These are phyloP conservation scores for Lordiphosa collinella DNA, from an alignment of 1,140 invertebrate genomes.

Conservation along the genomic window DNA sequence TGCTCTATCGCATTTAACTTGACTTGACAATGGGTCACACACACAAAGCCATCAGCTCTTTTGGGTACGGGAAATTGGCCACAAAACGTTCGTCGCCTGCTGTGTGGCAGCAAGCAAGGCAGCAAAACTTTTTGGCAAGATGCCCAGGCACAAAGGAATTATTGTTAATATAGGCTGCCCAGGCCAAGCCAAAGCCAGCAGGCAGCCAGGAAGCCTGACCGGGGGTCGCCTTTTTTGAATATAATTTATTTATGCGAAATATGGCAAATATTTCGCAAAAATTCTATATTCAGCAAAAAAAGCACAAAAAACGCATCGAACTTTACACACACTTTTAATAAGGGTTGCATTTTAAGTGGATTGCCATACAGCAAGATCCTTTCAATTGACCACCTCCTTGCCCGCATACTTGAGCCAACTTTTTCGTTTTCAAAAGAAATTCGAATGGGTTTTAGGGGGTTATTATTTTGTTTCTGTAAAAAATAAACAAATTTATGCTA, in stretches of 20 bases:
- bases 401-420: too few relatives aligned
- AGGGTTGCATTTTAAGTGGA: constrained; percentile 1
- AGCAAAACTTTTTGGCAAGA: constrained; percentile 59
- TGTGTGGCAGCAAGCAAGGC: constrained; percentile 38
- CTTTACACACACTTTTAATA: constrained; percentile 25
- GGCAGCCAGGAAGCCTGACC: constrained; percentile 16
- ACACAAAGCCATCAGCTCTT: constrained; percentile 30
- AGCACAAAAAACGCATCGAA: constrained; percentile 11
- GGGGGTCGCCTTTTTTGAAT: constrained; percentile 32
- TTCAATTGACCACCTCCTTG: too few relatives aligned
- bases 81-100: constrained; percentile 70
- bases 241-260: constrained; percentile 66
- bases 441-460: too few relatives aligned
- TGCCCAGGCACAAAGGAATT: constrained; percentile 67
- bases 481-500: too few relatives aligned
- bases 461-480: too few relatives aligned
- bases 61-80: constrained; percentile 60
- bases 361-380: too few relatives aligned
- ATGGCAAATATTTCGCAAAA: constrained; percentile 49
- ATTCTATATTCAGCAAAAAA: constrained; percentile 10
- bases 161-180: constrained; percentile 72
- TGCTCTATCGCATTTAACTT: constrained; percentile 43
- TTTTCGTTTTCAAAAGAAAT: too few relatives aligned
- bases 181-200: constrained; percentile 19
- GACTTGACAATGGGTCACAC: constrained; percentile 67